phyloP scores from a whole-genome alignment of 2,888 invertebrate genomes.

The Corbicula japonica region DNA sequence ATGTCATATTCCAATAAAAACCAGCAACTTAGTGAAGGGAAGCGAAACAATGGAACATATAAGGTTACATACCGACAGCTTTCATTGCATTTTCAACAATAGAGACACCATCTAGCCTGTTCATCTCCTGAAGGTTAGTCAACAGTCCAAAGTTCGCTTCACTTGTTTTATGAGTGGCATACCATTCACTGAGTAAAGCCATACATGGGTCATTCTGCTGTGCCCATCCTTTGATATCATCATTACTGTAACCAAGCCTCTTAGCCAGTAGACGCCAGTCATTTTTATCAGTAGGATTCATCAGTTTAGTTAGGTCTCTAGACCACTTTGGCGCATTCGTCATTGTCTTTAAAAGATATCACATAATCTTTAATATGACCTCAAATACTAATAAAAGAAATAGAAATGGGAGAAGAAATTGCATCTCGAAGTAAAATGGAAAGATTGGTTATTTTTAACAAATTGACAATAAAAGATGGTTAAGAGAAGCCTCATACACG shows the following conservation, averaged over 20 bases:
- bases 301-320: slow-evolving; percentile 81
- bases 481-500: too few relatives aligned
- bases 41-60: too few relatives aligned
- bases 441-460: too few relatives aligned
- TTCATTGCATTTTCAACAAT: slow-evolving; percentile 84
- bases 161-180: slow-evolving; percentile 82
- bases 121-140: slow-evolving; percentile 83
- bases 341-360: too few relatives aligned
- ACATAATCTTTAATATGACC: too few relatives aligned
- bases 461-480: too few relatives aligned
- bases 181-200: slow-evolving; percentile 85
- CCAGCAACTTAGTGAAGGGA: too few relatives aligned
- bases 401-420: too few relatives aligned
- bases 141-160: slow-evolving; percentile 81
- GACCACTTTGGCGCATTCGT: slow-evolving; percentile 85
- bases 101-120: slow-evolving; percentile 79
- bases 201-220: slow-evolving; percentile 84
- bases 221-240: slow-evolving; percentile 84
- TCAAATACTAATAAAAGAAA: too few relatives aligned
- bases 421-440: too few relatives aligned
- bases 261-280: slow-evolving; percentile 84
- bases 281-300: slow-evolving; percentile 79
- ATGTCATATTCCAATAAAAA: too few relatives aligned
- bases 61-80: slow-evolving; percentile 74
- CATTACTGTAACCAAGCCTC: slow-evolving; percentile 83